Conservation (phyloP, 2,888 invertebrate species). For the Habrosyne pyritoides region DNA sequence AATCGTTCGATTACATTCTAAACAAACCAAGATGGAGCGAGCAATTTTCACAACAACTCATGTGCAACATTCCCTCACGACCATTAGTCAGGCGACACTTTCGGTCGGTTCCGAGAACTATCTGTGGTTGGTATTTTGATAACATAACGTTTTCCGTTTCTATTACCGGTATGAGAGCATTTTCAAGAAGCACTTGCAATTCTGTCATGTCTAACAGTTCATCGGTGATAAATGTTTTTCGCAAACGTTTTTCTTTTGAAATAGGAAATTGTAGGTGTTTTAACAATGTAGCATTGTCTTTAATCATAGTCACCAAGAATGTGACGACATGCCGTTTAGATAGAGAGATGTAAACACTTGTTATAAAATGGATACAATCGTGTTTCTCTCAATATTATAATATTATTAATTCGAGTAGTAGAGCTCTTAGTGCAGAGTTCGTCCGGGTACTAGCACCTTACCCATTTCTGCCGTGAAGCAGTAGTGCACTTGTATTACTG, state of each 20-base stretch:
- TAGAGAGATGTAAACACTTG: too few species aligned
- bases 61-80: slow-evolving; percentile 9
- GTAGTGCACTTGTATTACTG: too few species aligned
- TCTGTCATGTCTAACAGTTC: background rate
- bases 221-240: background rate
- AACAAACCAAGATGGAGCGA: background rate
- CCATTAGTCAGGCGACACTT: slow-evolving; percentile 10
- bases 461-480: too few species aligned
- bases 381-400: too few species aligned
- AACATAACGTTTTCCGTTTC: slow-evolving; percentile 9
- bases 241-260: background rate
- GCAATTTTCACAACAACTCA: background rate
- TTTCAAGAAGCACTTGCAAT: slow-evolving; percentile 1
- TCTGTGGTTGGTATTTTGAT: slow-evolving; percentile 11
- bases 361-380: too few species aligned
- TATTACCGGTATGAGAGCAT: background rate
- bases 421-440: too few species aligned
- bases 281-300: background rate
- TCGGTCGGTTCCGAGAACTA: slow-evolving; percentile 11
- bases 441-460: too few species aligned
- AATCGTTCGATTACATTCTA: background rate
- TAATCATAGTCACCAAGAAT: background rate
- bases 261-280: background rate
- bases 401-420: too few species aligned
- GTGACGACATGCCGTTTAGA: too few species aligned